Evolutionary conservation across 1,140 invertebrate species (phyloP), one percentile per base, ranked within the genome.

Genomic region (Phymastichus coffea): DNA sequence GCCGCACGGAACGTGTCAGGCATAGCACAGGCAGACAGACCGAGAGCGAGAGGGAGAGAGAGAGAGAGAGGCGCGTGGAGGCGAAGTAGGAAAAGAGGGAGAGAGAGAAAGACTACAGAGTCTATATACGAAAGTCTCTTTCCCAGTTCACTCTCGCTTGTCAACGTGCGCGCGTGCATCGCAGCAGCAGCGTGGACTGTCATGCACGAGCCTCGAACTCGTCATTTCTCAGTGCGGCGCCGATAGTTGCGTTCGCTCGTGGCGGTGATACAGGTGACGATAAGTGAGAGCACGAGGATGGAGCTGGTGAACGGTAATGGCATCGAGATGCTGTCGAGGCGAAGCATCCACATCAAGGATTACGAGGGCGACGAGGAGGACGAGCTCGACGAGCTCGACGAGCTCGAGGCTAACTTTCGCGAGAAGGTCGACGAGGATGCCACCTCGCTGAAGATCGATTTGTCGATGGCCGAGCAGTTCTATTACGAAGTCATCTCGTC

Each of bases 401-500:
- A 67, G 28, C 6, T 7, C 56, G 17, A 30, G 63, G 62, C 30
- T 12, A 65, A 74, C 19, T n/a, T n/a, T n/a, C n/a, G n/a, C n/a
- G n/a, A n/a, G n/a, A n/a, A n/a, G n/a, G n/a, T n/a, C n/a, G 55
- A 68, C 30, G 61, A 38, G 14, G 73, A 76, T 64, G 62, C 67
- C 17, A 64, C 65, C 14, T 75, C 73, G 9, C 63, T 76, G 38
- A 77, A 76, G 67, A 72, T 76, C 64, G 71, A 79, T 67, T 70
- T 79, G 12, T 80, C 77, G 37, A 75, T 76, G 73, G 74, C 71
- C 19, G 78, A 80, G 58, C 67, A 78, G 55, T 75, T 80, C 68
- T 80, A 79, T 70, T 78, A 78, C 65, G 78, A 80, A 66, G 72
- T 80, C 63, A 77, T 80, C 54, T 79, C 77, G 53, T 77, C 73